phyloP scores from a whole-genome alignment of 2,797 vertebrate genomes.

The Clamator glandarius region DNA sequence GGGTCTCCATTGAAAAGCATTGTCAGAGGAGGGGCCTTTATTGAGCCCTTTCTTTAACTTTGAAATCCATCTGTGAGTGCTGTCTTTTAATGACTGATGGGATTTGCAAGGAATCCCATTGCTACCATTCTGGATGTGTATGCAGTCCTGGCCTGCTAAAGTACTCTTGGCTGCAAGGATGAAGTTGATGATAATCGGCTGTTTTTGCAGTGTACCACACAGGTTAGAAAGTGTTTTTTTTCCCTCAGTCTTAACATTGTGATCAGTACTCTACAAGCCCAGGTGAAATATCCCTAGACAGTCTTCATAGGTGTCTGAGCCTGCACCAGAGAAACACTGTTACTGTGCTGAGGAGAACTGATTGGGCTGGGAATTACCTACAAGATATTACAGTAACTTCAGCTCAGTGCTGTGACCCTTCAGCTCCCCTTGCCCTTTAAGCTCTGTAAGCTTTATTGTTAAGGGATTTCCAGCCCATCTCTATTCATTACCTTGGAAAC shows the following conservation, averaged over 20 bases:
- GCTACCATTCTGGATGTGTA: background rate
- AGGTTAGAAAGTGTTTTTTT: background rate
- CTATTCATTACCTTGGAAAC: constrained; percentile 57
- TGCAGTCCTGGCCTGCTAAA: background rate
- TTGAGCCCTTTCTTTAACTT: background rate
- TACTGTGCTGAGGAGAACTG: background rate
- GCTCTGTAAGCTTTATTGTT: constrained; percentile 14
- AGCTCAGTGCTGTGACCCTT: constrained; percentile 7
- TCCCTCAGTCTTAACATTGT: background rate
- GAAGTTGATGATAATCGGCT: background rate
- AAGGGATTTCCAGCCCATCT: constrained; percentile 42
- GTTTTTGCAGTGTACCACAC: background rate
- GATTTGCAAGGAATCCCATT: background rate
- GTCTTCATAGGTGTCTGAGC: background rate
- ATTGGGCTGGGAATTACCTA: background rate
- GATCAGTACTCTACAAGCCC: background rate
- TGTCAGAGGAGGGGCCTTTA: background rate
- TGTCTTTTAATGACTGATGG: background rate
- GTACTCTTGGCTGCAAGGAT: background rate
- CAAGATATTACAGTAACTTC: background rate
- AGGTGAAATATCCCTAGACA: background rate
- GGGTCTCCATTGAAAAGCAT: background rate
- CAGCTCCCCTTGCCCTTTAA: constrained; percentile 19
- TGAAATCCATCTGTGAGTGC: background rate
- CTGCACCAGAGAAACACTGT: background rate